Evolutionary conservation across 2,113 vertebrate species (phyloP).

Genomic region (Pseudorectes ferrugineus): DNA sequence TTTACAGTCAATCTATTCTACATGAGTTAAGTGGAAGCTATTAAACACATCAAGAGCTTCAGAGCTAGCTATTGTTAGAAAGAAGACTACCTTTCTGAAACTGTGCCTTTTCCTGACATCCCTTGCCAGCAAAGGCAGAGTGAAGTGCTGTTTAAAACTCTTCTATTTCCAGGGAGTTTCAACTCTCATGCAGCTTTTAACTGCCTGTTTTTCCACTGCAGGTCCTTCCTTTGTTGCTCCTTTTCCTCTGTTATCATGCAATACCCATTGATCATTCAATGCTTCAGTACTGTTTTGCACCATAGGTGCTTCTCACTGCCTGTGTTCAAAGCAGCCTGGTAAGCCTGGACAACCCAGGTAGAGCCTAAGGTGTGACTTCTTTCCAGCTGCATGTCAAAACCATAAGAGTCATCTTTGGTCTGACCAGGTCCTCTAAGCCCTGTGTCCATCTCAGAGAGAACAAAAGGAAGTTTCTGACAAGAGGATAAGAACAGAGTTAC

Average conservation of each 20-base stretch:
- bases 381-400: neutral
- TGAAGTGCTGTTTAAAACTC: slow-evolving; percentile 40
- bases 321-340: neutral
- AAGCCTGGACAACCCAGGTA: neutral
- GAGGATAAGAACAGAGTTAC: neutral
- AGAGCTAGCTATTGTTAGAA: slow-evolving; percentile 18
- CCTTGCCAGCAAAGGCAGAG: neutral
- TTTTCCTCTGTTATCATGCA: neutral
- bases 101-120: slow-evolving; percentile 16
- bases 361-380: neutral
- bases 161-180: neutral
- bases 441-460: neutral
- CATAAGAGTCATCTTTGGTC: neutral
- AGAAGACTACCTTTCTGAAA: slow-evolving; percentile 20
- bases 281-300: neutral
- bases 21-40: slow-evolving; percentile 36
- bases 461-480: neutral
- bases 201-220: neutral
- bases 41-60: slow-evolving; percentile 40
- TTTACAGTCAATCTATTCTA: slow-evolving; percentile 24
- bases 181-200: neutral
- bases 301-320: neutral
- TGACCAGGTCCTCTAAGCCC: neutral
- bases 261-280: neutral
- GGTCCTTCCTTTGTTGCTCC: neutral